These are phyloP conservation scores for Wasmannia auropunctata DNA, from an alignment of 1,140 invertebrate genomes.

Conservation along the genomic window DNA sequence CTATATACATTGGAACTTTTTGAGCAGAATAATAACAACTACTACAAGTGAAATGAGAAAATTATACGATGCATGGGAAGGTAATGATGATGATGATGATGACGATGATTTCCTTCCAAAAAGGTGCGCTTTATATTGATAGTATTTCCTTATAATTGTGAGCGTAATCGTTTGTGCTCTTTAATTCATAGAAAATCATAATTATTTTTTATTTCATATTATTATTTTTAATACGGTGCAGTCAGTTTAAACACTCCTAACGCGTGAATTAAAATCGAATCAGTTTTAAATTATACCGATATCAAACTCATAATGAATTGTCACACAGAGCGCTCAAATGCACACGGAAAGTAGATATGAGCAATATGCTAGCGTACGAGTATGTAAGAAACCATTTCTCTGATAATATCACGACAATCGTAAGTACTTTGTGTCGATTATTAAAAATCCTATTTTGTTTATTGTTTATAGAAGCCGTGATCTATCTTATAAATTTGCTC, in stretches of 20 bases:
- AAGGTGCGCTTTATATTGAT: neutral
- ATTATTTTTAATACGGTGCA: neutral
- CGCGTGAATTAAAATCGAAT: neutral
- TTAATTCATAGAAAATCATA: neutral
- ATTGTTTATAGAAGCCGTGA: neutral
- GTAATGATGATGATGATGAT: neutral
- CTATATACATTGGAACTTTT: constrained; percentile 72
- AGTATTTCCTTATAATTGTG: neutral
- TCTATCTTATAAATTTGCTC: neutral
- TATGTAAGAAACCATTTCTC: constrained; percentile 27
- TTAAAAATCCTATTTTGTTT: neutral
- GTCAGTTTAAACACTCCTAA: neutral
- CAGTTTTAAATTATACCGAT: neutral
- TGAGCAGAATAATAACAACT: constrained; percentile 54
- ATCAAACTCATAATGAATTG: neutral
- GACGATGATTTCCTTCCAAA: neutral
- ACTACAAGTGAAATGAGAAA: constrained; percentile 62
- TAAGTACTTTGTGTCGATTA: constrained; percentile 30
- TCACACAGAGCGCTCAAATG: neutral
- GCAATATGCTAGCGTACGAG: neutral
- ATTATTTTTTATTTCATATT: neutral
- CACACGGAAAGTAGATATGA: neutral
- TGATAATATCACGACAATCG: neutral
- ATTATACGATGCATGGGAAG: constrained; percentile 25
- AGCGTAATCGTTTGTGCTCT: neutral